Conservation (phyloP, 1,140 invertebrate species). For the Drosophila bocki region DNA sequence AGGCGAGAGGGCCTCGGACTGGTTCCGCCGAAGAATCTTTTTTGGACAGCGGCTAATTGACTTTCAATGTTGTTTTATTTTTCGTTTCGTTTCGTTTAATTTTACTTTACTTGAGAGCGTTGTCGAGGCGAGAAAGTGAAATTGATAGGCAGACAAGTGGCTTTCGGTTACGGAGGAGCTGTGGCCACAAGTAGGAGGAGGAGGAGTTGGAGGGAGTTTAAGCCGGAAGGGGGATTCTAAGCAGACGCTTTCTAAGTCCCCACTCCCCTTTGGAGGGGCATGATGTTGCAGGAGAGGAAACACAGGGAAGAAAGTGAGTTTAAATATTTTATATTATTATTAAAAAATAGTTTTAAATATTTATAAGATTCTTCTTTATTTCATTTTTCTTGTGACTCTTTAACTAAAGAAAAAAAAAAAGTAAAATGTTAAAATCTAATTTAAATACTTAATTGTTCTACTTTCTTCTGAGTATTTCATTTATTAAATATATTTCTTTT, state of each 20-base stretch:
- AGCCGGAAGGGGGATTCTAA: conserved; percentile 50
- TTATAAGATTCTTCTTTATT: conserved; percentile 12
- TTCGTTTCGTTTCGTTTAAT: conserved; percentile 29
- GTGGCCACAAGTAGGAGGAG: not conserved
- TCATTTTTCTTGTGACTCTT: too few relatives aligned
- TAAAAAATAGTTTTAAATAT: conserved; percentile 31
- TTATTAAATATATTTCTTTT: not conserved
- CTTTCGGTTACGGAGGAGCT: conserved; percentile 32
- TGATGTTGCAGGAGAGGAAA: conserved; percentile 27
- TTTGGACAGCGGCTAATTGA: conserved; percentile 71
- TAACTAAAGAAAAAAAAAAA: too few relatives aligned
- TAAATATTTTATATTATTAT: not conserved
- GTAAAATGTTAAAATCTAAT: not conserved
- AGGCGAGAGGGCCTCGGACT: conserved; percentile 6
- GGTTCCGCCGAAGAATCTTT: conserved; percentile 63
- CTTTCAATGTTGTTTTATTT: conserved; percentile 73
- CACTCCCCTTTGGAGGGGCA: not conserved
- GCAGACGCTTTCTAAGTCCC: conserved; percentile 66
- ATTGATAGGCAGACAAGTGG: conserved; percentile 70
- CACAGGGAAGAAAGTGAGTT: conserved; percentile 8
- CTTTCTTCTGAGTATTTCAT: not conserved
- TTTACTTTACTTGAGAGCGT: conserved; percentile 25
- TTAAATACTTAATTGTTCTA: not conserved
- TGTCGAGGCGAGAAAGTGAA: conserved; percentile 71
- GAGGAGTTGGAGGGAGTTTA: not conserved